A percentile compares a stretch with the other conserved stretches of the same genome.
Conservation (phyloP, 2,113 vertebrate species). For the human region GRCh38 chr2:33277001-33277500, state of each 20-base stretch:
- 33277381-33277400: neutral
- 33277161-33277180: slow-evolving; percentile 43
- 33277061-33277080: too few species aligned
- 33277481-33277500: neutral
- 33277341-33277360: neutral
- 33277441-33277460: neutral
- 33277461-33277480: neutral
- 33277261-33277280: neutral
- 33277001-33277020: neutral
- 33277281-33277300: neutral
- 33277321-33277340: neutral
- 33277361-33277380: neutral
- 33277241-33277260: neutral
- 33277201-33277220: neutral
- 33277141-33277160: slow-evolving; percentile 11
- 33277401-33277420: rapidly evolving
- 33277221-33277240: neutral
- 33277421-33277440: neutral
- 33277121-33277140: neutral
- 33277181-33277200: slow-evolving; percentile 4
- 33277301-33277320: neutral
- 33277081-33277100: neutral
- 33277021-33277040: neutral
- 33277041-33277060: too few species aligned
- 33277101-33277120: neutral